Base-by-base conservation (phyloP, 1,140 invertebrate genomes). In the Temnothorax curvispinosus region DNA sequence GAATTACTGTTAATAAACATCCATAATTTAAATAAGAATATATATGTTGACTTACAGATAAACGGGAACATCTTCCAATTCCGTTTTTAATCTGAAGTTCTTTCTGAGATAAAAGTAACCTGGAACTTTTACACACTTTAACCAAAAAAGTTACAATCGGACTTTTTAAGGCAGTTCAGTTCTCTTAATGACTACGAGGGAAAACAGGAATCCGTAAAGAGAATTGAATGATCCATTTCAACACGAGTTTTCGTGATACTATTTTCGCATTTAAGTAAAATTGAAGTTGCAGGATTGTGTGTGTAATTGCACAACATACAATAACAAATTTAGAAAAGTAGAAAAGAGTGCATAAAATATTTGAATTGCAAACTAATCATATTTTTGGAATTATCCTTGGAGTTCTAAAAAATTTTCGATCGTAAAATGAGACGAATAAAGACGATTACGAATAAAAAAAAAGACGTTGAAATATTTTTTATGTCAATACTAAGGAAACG, bases 111-210 rank as follows among this genome's bases (percentile, higher is more conserved):
- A 11, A 32, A 15, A 41, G 58, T 44, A 77, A 35, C 38, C 21
- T 38, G 52, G 52, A 60, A 41, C 38, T 62, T 77, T 58, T 44
- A 64, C 56, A 47, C 27, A 60, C 41, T 47, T 77, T 47, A 77
- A 64, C 21, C 38, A 27, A 77, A 77, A 77, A 64, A 77, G 41
- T 62, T 77, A 77, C 41, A 56, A 58, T 75, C 54, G n/a, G 13
- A 75, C 21, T 72, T 72, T 3, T 72, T 0, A 60, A 58, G 21
- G 72, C 21, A 60, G 35, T 27, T 75, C 35, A 56, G 50, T 41
- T 58, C 3, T 1, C 35, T 58, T 75, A 75, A 75, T 75, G 72
- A 60, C 72, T 9, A 41, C 11, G 54, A 75, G 4, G 7, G 54
- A 41, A 58, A 60, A 60, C 38, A 75, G 8, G 35, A 56, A 75